These are phyloP conservation scores for Lasiommata megera DNA, from an alignment of 2,888 invertebrate species.

Conservation along the genomic window DNA sequence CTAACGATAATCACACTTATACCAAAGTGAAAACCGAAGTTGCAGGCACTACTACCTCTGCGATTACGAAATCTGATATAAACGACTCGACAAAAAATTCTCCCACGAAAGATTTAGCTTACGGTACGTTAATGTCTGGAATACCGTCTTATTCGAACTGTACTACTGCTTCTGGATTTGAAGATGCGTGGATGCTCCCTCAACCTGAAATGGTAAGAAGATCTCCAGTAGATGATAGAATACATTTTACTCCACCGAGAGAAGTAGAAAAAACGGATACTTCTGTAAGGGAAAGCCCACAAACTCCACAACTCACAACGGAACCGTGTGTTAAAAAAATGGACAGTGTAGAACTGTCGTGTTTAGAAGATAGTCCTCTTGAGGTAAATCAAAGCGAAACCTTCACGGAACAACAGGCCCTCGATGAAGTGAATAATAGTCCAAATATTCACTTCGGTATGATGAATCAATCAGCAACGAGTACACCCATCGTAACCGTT, in stretches of 20 bases:
- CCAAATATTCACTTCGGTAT: constrained; percentile 51
- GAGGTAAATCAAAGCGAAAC: constrained; percentile 41
- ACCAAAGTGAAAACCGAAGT: constrained; percentile 63
- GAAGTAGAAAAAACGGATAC: constrained; percentile 34
- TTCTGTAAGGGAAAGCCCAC: constrained; percentile 19
- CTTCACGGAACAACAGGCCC: constrained; percentile 35
- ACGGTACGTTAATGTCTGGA: constrained; percentile 63
- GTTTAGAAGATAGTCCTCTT: constrained; percentile 52
- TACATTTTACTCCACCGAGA: constrained; percentile 49
- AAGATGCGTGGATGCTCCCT: constrained; percentile 59
- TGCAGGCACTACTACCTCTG: constrained; percentile 49
- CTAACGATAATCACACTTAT: constrained; percentile 65
- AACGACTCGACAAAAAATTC: constrained; percentile 63
- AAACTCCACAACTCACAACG: constrained; percentile 46
- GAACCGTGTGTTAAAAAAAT: constrained; percentile 57
- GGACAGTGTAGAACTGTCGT: constrained; percentile 68
- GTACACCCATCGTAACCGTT: constrained; percentile 56
- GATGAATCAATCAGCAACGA: constrained; percentile 61
- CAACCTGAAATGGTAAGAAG: constrained; percentile 64
- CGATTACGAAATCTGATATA: constrained; percentile 53
- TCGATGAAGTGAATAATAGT: constrained; percentile 44
- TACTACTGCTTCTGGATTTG: constrained; percentile 53
- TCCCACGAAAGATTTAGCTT: constrained; percentile 66
- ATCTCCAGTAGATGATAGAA: constrained; percentile 49
- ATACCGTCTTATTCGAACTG: constrained; percentile 68